Evolutionary conservation across 1,140 invertebrate species (phyloP).

Genomic region (Probaryconus sp.): DNA sequence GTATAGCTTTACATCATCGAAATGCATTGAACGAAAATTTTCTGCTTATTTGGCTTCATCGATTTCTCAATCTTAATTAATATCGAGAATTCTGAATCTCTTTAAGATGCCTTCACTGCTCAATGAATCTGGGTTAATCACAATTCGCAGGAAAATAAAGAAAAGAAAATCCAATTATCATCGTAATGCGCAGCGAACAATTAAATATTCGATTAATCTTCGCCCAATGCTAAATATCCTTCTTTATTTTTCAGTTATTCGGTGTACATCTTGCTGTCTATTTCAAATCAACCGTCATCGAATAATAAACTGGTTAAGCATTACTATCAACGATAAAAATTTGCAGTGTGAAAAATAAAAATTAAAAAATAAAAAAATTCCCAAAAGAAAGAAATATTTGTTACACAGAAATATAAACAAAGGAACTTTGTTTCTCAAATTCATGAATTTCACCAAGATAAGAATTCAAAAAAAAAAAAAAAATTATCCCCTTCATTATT

Average conservation of each 20-base stretch:
- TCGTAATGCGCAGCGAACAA: slow-evolving; percentile 37
- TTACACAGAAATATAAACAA: too few species aligned
- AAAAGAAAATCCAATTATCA: slow-evolving; percentile 55
- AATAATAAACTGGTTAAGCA: too few species aligned
- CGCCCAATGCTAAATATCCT: slow-evolving; percentile 16
- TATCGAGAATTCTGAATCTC: slow-evolving; percentile 41
- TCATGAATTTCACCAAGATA: too few species aligned
- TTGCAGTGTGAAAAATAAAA: too few species aligned
- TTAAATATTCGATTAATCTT: slow-evolving; percentile 49
- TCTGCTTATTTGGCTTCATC: slow-evolving; percentile 34
- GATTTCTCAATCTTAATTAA: slow-evolving; percentile 47
- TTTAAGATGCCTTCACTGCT: slow-evolving; percentile 35
- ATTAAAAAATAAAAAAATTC: too few species aligned
- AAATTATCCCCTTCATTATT: too few species aligned
- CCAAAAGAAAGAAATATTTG: too few species aligned
- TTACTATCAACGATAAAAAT: too few species aligned
- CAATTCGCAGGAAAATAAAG: slow-evolving; percentile 32
- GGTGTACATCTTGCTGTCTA: background rate
- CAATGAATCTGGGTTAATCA: slow-evolving; percentile 57
- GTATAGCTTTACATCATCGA: slow-evolving; percentile 26
- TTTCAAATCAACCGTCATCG: too few species aligned
- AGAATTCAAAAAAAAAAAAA: too few species aligned
- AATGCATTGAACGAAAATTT: slow-evolving; percentile 37
- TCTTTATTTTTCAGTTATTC: slow-evolving; percentile 12
- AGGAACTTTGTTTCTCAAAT: too few species aligned